Evolutionary conservation across 2,113 vertebrate genomes (phyloP), one percentile per base, ranked within the genome.

Genomic region (Potamarius usumacintae): DNA sequence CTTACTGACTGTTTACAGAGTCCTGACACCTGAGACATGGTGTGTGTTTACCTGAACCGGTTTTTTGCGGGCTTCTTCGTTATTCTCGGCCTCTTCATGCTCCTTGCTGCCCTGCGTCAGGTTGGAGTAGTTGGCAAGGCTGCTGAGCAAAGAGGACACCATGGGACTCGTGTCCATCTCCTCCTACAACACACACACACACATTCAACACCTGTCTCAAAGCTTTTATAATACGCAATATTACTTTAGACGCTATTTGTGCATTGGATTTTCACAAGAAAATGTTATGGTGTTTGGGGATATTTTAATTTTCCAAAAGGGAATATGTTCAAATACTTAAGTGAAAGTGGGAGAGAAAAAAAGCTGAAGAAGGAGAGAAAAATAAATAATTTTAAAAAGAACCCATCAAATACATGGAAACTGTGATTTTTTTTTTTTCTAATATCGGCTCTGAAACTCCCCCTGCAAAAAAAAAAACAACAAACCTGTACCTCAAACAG

Each of bases 161-260:
- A 99, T 99, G 11, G 98, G 98, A 89, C 96, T 99, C 60, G 97
- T 99, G 92, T 99, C 98, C 97, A 99, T 99, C 94, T 99, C 98
- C 94, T 99, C 98, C 98, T 99, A 92, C 0, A 2, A 67, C 25
- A 87, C 18, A 86, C 17, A 86, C 20, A 69, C 42, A 83, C 84
- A 87, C 78, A 25, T 15, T 69, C 12, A 69, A 67, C 65, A 5
- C 3, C 10, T 27, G n/a, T 67, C 65, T 27, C 10, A 69, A 12
- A 30, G 65, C 30, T 27, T 67, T 69, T 69, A 30, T 27, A 30
- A 69, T 14, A 69, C 1, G 1, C 65, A 69, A 27, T 5, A 69
- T 67, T 67, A 14, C n/a, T 30, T 27, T 30, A 30, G n/a, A 63
- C 8, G 7, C 25, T 67, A 67, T 67, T 42, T 34, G 14, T 72